Conservation (phyloP, 1,140 invertebrate genomes). For the Euwallacea fornicatus region DNA sequence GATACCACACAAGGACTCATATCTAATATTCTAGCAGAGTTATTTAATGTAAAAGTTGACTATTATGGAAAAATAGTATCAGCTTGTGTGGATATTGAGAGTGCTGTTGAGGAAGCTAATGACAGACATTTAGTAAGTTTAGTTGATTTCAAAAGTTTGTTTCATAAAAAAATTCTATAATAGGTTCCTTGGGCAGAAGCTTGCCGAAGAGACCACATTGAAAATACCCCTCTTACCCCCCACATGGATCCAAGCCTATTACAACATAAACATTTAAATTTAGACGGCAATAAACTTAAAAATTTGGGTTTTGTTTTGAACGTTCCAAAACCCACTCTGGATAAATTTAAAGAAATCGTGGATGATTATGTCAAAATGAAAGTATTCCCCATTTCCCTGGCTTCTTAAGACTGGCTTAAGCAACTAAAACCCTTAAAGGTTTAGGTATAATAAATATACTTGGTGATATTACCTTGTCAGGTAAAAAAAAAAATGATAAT, state of each 20-base stretch:
- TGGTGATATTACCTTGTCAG: too few relatives aligned
- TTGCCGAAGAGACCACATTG: slow-evolving; percentile 72
- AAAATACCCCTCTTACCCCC: slow-evolving; percentile 84
- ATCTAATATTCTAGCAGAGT: slow-evolving; percentile 74
- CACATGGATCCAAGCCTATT: slow-evolving; percentile 81
- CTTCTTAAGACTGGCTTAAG: slow-evolving; percentile 6
- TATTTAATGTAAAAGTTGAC: slow-evolving; percentile 85
- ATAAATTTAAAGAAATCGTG: slow-evolving; percentile 66
- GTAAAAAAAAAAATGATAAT: too few relatives aligned
- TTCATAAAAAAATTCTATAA: slow-evolving; percentile 4
- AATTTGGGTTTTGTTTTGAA: slow-evolving; percentile 60
- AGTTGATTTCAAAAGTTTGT: background rate
- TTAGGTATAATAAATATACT: too few relatives aligned
- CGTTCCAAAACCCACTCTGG: slow-evolving; percentile 63
- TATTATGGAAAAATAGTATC: slow-evolving; percentile 81
- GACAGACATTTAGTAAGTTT: slow-evolving; percentile 77
- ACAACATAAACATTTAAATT: slow-evolving; percentile 75
- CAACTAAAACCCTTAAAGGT: too few relatives aligned
- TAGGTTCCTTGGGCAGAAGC: slow-evolving; percentile 79
- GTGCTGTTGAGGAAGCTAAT: slow-evolving; percentile 84
- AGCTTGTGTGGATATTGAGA: slow-evolving; percentile 72
- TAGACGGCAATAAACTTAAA: slow-evolving; percentile 71
- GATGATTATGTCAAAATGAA: slow-evolving; percentile 72
- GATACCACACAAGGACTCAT: slow-evolving; percentile 82
- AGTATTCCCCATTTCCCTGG: slow-evolving; percentile 68